Base-by-base conservation (phyloP, 2,797 vertebrate species). In the Nannoperca australis region DNA sequence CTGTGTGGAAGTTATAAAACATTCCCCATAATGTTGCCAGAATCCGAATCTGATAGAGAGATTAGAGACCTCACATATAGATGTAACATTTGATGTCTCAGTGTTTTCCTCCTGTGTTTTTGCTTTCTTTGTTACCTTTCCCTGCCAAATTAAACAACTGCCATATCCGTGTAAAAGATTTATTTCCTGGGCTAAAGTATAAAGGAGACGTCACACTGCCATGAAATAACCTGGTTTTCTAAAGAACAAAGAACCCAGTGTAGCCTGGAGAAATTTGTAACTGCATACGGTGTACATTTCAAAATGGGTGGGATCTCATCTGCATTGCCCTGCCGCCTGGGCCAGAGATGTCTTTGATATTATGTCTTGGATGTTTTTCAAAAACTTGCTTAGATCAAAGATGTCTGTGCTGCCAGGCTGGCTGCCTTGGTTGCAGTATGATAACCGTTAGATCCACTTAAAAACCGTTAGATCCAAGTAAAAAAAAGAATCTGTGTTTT, bases 221-320 rank as follows among this genome's bases (percentile, higher is more conserved):
- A 63, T 85, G 76, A 90, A 89, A 84, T 72, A 82, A 80, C 85
- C 69, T 66, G 67, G 79, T 79, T 72, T 71, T 62, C 68, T 45
- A 3, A 78, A 74, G 76, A 91, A 90, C 88, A 92, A 93, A 89
- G 89, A 85, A 69, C 18, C 61, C 73, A 84, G 81, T 92, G 82
- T 92, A 73, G 76, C 82, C 78, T 59, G 55, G 54, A 80, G 82
- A 84, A 77, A 77, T 78, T 27, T 79, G 73, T 81, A 70, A 85
- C 78, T 86, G 73, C 72, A 70, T 73, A 75, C 3, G 24, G 77
- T 82, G 79, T 85, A 83, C 50, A 74, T 88, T 92, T 89, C 76
- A 78, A 86, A 68, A 81, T 53, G 82, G 78, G 76, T 81, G 74
- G 83, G 72, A 86, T 83, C 70, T 90, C 75, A 81, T 88, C 78